Evolutionary conservation across 2,113 vertebrate genomes (phyloP), one percentile per base, ranked within the genome.

Genomic region (Corvus moneduloides): DNA sequence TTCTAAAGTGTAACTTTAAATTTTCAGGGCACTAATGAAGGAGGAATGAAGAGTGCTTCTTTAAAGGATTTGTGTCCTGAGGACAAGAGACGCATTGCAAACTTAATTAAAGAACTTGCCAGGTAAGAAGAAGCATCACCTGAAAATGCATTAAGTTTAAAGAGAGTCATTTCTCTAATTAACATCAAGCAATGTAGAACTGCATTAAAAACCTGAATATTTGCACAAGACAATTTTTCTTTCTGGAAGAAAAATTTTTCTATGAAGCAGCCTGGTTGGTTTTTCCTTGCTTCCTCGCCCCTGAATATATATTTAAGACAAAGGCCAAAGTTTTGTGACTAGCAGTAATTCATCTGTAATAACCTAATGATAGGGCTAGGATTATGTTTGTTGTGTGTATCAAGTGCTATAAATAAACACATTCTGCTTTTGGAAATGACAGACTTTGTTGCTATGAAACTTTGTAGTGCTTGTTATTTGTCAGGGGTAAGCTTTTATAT

Each of bases 61-160:
- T 94, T 99, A 92, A 99, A 99, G 93, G 99, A 99, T 97, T 99
- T 99, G 95, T 99, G 99, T 97, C 98, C 98, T 58, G 99, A 99
- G 97, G 99, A 99, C 97, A 99, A 99, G 96, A 98, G 98, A 69
- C 98, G 99, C 87, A 99, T 99, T 97, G 99, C 99, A 63, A 99
- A 99, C 96, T 98, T 99, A 96, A 98, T 99, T 94, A 98, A 99
- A 98, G 99, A 99, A 97, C 98, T 99, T 94, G 99, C 99, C 90
- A 99, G 99, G 99, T 99, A 97, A 97, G 93, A 92, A 66, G 93
- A 95, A 90, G 35, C 48, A 44, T 89, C 83, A 88, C 67, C 68
- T 97, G 77, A 95, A 96, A 95, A 95, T 90, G 44, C 27, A 87
- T 96, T 93, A 68, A 74, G 66, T 94, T 54, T 94, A 87, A 92